Evolutionary conservation across 2,797 vertebrate species (phyloP).

Genomic region (Microctenopoma steveboyesi): DNA sequence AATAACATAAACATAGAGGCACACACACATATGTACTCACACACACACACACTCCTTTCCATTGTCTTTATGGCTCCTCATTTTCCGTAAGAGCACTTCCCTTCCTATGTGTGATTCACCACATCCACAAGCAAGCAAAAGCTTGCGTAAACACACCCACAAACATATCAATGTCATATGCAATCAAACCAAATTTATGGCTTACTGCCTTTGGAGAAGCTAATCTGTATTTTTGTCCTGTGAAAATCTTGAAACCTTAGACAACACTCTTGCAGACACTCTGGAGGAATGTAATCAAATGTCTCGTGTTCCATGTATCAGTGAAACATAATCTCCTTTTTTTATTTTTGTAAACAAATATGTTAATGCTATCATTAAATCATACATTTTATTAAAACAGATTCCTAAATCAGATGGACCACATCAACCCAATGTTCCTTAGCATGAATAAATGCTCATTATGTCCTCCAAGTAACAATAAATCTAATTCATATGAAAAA

Average conservation of each 20-base stretch:
- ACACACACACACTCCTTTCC: constrained; percentile 40
- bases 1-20: constrained; percentile 39
- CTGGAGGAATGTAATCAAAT: not conserved
- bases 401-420: constrained; percentile 3
- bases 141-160: constrained; percentile 39
- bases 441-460: constrained; percentile 3
- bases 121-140: constrained; percentile 29
- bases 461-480: constrained; percentile 31
- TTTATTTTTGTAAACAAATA: not conserved
- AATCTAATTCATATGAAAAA: constrained; percentile 34
- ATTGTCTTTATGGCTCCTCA: constrained; percentile 70
- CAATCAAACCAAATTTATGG: constrained; percentile 46
- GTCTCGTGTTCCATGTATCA: not conserved
- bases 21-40: constrained; percentile 45
- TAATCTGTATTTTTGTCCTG: constrained; percentile 15
- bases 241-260: constrained; percentile 23
- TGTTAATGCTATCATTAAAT: too few relatives aligned
- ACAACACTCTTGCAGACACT: not conserved
- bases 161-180: constrained; percentile 29
- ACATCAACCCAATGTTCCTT: constrained; percentile 7
- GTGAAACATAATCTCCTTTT: too few relatives aligned
- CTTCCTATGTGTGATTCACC: constrained; percentile 52
- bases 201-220: constrained; percentile 24
- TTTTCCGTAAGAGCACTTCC: constrained; percentile 72
- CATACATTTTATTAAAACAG: too few relatives aligned